phyloP scores from a whole-genome alignment of 1,140 invertebrate genomes.

The Orchestia grillus region DNA sequence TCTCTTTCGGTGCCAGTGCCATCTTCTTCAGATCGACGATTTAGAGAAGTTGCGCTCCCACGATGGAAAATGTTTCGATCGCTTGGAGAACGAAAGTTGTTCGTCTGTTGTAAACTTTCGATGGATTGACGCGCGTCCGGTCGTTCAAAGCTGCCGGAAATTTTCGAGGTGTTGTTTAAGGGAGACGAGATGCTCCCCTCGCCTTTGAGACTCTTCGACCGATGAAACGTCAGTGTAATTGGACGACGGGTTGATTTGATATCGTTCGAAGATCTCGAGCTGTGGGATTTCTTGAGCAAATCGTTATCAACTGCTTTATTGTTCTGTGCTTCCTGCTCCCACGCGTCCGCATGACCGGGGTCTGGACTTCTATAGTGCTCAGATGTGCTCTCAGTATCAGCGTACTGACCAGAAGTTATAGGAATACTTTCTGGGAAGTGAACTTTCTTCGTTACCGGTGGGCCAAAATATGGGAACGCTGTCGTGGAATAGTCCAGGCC shows the following conservation, averaged over 20 bases:
- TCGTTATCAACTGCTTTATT: not conserved
- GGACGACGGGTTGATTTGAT: not conserved
- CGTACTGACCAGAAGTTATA: not conserved
- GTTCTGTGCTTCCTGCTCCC: not conserved
- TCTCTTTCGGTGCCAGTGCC: not conserved
- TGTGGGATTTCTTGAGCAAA: not conserved
- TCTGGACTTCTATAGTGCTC: not conserved
- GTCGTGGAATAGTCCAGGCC: not conserved
- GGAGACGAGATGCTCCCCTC: not conserved
- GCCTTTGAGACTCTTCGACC: not conserved
- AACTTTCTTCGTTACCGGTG: slow-evolving; percentile 18
- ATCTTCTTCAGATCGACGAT: slow-evolving; percentile 19
- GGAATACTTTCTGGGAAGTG: not conserved
- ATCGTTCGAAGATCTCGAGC: not conserved
- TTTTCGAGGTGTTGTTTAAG: not conserved
- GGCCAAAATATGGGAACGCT: slow-evolving; percentile 36
- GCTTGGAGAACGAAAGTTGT: slow-evolving; percentile 22
- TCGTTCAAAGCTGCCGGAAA: not conserved
- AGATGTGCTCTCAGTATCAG: not conserved
- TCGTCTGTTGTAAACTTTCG: slow-evolving; percentile 17
- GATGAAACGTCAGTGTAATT: slow-evolving; percentile 13
- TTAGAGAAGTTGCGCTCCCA: not conserved
- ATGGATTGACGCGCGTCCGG: not conserved
- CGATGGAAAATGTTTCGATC: slow-evolving; percentile 46
- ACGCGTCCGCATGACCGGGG: not conserved